Percentiles rank a stretch among this genome's conserved stretches.
These are phyloP conservation scores for Tipula lateralis DNA, from an alignment of 2,888 invertebrate genomes.

Conservation along the genomic window DNA sequence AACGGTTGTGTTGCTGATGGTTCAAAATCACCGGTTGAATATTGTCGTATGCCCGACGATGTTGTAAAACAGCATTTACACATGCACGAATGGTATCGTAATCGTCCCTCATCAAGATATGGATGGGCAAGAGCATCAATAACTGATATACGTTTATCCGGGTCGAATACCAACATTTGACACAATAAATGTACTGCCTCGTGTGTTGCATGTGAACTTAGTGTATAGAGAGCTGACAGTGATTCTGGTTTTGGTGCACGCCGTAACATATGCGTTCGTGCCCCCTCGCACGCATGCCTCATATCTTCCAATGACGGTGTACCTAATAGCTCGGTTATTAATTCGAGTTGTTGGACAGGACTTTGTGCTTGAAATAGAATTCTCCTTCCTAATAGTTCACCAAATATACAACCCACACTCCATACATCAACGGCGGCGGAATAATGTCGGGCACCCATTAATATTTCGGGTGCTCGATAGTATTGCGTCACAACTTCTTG, in stretches of 20 bases:
- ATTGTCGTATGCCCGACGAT: slow-evolving; percentile 73
- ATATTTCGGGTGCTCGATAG: slow-evolving; percentile 96
- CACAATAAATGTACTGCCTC: slow-evolving; percentile 96
- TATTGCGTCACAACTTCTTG: slow-evolving; percentile 99
- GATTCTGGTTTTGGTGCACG: slow-evolving; percentile 84
- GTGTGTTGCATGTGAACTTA: slow-evolving; percentile 90
- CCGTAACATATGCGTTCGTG: slow-evolving; percentile 83
- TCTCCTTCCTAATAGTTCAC: slow-evolving; percentile 89
- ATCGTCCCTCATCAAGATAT: slow-evolving; percentile 94
- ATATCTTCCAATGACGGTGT: slow-evolving; percentile 95
- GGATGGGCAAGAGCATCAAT: slow-evolving; percentile 94
- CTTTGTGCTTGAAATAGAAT: slow-evolving; percentile 98
- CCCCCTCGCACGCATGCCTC: slow-evolving; percentile 95
- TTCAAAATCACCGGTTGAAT: slow-evolving; percentile 88
- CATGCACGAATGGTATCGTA: slow-evolving; percentile 99
- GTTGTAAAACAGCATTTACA: slow-evolving; percentile 94
- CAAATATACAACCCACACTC: slow-evolving; percentile 99
- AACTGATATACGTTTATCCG: slow-evolving; percentile 91
- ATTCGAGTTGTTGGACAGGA: slow-evolving; percentile 95
- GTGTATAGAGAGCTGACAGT: slow-evolving; percentile 83
- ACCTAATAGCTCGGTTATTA: slow-evolving; percentile 95
- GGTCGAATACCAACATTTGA: slow-evolving; percentile 98
- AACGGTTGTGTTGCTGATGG: slow-evolving; percentile 86
- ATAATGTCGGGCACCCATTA: slow-evolving; percentile 98
- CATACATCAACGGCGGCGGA: slow-evolving; percentile 96